Evolutionary conservation across 1,140 invertebrate species (phyloP).

Genomic region (Pseudomyrmex cubaensis): DNA sequence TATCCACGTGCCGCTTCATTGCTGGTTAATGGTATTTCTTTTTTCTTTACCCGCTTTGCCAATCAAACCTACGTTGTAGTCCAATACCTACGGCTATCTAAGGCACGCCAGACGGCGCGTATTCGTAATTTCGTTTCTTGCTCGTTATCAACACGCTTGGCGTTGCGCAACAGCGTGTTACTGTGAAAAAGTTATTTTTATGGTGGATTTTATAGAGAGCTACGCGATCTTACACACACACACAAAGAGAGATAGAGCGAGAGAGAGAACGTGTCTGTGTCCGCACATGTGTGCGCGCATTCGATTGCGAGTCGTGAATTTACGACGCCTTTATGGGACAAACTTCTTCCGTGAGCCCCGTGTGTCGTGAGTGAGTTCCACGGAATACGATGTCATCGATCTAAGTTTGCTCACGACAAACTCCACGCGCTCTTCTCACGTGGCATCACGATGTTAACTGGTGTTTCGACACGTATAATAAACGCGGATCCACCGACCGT

Average conservation of each 20-base stretch:
- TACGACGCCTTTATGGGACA: slow-evolving; percentile 30
- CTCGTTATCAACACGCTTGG: slow-evolving; percentile 16
- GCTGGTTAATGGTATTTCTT: neutral
- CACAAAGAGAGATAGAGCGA: too few species aligned
- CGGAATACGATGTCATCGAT: slow-evolving; percentile 51
- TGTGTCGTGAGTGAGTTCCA: neutral
- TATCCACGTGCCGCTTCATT: slow-evolving; percentile 6
- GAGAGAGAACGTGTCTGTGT: neutral
- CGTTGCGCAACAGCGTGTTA: slow-evolving; percentile 46
- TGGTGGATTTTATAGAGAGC: slow-evolving; percentile 48
- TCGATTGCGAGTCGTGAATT: slow-evolving; percentile 48
- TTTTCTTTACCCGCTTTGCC: neutral
- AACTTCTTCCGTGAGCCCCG: slow-evolving; percentile 24
- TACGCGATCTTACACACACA: slow-evolving; percentile 20
- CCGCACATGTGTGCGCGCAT: neutral
- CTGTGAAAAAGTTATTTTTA: slow-evolving; percentile 58
- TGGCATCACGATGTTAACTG: slow-evolving; percentile 25
- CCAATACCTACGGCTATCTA: slow-evolving; percentile 16
- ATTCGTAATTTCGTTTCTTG: slow-evolving; percentile 43
- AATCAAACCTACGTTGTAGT: neutral
- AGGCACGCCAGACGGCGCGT: neutral
- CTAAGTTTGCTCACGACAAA: slow-evolving; percentile 58
- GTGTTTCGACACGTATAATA: slow-evolving; percentile 20
- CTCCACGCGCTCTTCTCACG: slow-evolving; percentile 37
- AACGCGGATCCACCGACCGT: neutral